These are phyloP conservation scores for Podargus strigoides DNA, from an alignment of 2,797 vertebrate species.

Conservation along the genomic window DNA sequence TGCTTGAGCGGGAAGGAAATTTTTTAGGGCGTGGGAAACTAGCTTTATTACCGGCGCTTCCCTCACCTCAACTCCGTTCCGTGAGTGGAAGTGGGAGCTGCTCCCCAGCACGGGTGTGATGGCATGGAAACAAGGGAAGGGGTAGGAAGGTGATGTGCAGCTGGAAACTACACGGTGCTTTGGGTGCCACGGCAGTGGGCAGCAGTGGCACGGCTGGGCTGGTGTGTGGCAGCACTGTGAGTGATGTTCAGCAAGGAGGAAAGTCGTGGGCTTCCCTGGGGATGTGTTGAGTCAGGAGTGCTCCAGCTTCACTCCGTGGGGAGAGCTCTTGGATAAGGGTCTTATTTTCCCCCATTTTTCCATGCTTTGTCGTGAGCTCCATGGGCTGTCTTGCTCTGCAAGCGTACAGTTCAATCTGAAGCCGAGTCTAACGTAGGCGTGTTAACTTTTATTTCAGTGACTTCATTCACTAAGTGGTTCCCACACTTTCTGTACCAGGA, in stretches of 20 bases:
- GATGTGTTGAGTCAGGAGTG: rapidly evolving
- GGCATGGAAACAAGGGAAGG: rapidly evolving
- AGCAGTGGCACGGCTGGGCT: background rate
- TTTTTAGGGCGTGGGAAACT: background rate
- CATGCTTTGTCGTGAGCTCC: background rate
- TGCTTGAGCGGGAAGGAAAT: slow-evolving; percentile 5
- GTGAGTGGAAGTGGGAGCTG: background rate
- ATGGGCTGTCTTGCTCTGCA: background rate
- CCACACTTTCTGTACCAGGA: background rate
- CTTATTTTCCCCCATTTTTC: background rate
- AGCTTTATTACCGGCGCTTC: background rate
- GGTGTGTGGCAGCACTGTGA: background rate
- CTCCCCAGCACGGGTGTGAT: rapidly evolving
- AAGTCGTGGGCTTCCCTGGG: background rate
- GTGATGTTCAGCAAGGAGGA: background rate
- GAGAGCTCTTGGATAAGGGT: background rate
- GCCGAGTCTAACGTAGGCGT: rapidly evolving
- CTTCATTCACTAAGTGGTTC: background rate
- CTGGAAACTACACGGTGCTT: rapidly evolving
- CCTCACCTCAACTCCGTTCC: background rate
- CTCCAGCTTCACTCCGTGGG: background rate
- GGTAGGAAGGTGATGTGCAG: background rate
- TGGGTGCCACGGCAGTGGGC: rapidly evolving
- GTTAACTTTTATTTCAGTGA: background rate
- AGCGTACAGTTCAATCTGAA: background rate